Conservation (phyloP, 92 coral and sea anemone genomes). For the Bergia sp. region DNA sequence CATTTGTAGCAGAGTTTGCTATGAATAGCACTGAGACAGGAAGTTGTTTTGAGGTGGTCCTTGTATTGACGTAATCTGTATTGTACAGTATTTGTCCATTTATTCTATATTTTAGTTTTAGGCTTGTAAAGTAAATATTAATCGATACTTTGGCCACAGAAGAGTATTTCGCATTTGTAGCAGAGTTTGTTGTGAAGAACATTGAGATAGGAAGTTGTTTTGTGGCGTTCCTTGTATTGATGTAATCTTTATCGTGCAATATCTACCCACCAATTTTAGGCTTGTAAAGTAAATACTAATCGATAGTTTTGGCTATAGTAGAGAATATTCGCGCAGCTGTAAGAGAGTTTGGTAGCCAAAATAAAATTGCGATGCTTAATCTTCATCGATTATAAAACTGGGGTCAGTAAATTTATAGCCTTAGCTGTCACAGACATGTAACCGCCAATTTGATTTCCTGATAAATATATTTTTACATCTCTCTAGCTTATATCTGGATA, state of each 20-base stretch:
- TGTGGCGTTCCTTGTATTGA: not conserved
- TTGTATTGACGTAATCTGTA: not conserved
- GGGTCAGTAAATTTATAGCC: not conserved
- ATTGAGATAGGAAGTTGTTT: too few relatives aligned
- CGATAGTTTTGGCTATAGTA: not conserved
- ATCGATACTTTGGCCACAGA: not conserved
- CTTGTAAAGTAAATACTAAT: too few relatives aligned
- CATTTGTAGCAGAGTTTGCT: too few relatives aligned
- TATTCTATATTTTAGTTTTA: too few relatives aligned
- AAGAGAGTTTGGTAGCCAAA: not conserved
- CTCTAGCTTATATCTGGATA: not conserved
- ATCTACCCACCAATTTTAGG: not conserved
- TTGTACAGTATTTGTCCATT: too few relatives aligned
- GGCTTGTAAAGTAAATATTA: too few relatives aligned
- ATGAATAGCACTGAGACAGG: too few relatives aligned
- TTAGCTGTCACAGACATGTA: too few relatives aligned
- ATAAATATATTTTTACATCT: not conserved
- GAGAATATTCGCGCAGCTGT: not conserved
- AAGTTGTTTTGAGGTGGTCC: not conserved
- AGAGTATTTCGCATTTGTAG: not conserved
- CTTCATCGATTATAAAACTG: not conserved
- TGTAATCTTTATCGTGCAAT: not conserved
- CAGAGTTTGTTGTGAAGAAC: too few relatives aligned
- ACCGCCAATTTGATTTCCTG: not conserved
- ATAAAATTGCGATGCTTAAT: not conserved